These are phyloP conservation scores for Bicyclus anynana DNA, from an alignment of 1,140 invertebrate species.

Conservation along the genomic window DNA sequence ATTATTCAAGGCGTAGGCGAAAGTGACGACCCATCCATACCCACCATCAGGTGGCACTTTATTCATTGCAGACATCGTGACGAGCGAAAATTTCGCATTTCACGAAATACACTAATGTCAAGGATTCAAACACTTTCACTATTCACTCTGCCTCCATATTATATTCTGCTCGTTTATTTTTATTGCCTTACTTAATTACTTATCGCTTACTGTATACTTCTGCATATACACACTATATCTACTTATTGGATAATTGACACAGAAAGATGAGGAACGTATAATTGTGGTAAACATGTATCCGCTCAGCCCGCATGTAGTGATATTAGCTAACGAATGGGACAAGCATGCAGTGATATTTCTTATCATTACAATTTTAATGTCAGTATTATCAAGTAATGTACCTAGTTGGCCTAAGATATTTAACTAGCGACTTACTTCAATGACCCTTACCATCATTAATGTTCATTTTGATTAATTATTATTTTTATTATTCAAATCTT, in stretches of 20 bases:
- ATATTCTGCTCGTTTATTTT: no score
- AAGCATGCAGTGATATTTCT: slow-evolving; percentile 35
- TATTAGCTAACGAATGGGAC: slow-evolving; percentile 14
- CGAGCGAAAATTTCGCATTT: slow-evolving; percentile 27
- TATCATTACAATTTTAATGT: slow-evolving; percentile 59
- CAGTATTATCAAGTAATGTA: slow-evolving; percentile 53
- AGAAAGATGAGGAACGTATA: neutral
- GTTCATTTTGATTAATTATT: no score
- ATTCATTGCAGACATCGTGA: slow-evolving; percentile 41
- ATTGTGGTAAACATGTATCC: neutral
- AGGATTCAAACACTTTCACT: slow-evolving; percentile 15
- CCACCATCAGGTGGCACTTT: slow-evolving; percentile 82
- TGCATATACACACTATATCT: neutral
- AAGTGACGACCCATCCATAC: slow-evolving; percentile 84
- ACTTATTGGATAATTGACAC: slow-evolving; percentile 18
- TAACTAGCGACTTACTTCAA: slow-evolving; percentile 30
- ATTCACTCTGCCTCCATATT: slow-evolving; percentile 17
- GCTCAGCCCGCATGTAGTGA: slow-evolving; percentile 11
- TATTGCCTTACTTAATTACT: no score
- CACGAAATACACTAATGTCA: slow-evolving; percentile 7
- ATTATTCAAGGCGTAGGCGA: slow-evolving; percentile 81
- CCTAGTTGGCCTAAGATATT: slow-evolving; percentile 39
- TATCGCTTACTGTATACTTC: neutral
- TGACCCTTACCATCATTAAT: neutral
- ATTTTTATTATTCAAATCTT: no score